Evolutionary conservation across 2,113 vertebrate genomes (phyloP), one percentile per base, ranked within the genome.

Genomic region (Boleophthalmus pectinirostris): DNA sequence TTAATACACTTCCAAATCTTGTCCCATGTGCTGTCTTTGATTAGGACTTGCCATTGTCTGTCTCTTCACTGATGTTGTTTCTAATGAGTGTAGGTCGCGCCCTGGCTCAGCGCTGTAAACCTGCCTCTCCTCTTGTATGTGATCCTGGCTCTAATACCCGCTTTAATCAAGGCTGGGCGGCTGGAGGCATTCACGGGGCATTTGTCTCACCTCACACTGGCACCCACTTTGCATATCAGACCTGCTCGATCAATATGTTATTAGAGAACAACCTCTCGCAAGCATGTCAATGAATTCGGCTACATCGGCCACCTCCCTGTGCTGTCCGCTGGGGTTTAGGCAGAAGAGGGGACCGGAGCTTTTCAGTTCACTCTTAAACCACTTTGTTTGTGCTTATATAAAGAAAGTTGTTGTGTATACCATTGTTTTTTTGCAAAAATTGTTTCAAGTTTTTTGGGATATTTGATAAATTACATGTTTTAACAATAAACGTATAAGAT

Each of bases 181-280:
- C 87, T 81, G 85, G 91, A 93, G 92, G 91, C 87, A 90, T 90
- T 91, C 86, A 63, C 86, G 82, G 76, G 86, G 92, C 90, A 92
- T 95, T 91, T 90, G 89, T 92, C 92, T 95, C 87, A 87, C 86
- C 84, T 88, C 82, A 73, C 87, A 77, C 89, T 94, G 92, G 94
- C 93, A 94, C 92, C 91, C 88, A 85, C 90, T 94, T 92, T 95
- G 94, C 94, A 95, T 98, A 96, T 95, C 92, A 94, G 92, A 91
- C 73, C 91, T 89, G 93, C 80, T 73, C 70, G 69, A 97, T 98
- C 96, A 88, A 97, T 99, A 97, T 65, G 79, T 96, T 96, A 96
- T 98, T 97, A 97, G 95, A 95, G 95, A 95, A 95, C 96, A 95
- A 90, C 85, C 90, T 92, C 94, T 95, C 67, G 45, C 85, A 90